A percentile compares a stretch with the other conserved stretches of the same genome.
These are phyloP conservation scores for Pedionomus torquatus DNA, from an alignment of 2,113 vertebrate genomes.

Conservation along the genomic window DNA sequence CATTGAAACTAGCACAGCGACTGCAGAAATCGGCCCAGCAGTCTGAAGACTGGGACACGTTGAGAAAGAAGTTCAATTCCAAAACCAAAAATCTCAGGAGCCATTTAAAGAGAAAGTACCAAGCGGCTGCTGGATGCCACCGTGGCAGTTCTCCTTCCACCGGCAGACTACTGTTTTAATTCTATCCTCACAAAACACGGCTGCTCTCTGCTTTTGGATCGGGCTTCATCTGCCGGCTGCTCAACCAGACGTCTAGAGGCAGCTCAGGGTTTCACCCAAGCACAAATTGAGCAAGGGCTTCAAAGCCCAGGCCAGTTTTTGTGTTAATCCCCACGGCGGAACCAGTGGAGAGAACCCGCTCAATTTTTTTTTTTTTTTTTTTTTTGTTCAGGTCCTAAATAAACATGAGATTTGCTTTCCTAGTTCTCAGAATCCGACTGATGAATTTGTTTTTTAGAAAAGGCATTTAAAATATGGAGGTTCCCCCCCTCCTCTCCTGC, in stretches of 20 bases:
- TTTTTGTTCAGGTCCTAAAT: background rate
- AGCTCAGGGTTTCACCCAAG: background rate
- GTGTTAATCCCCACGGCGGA: background rate
- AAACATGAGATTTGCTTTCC: background rate
- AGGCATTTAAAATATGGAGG: background rate
- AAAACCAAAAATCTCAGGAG: background rate
- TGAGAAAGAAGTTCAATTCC: background rate
- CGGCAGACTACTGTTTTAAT: background rate
- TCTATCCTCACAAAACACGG: background rate
- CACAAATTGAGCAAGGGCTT: background rate
- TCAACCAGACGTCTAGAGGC: background rate
- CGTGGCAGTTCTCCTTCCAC: background rate
- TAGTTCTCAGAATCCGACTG: background rate
- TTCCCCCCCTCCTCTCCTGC: background rate
- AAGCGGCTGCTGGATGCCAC: background rate
- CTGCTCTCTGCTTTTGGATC: background rate
- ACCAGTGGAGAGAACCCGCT: background rate
- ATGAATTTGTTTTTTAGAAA: background rate
- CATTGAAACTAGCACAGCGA: background rate
- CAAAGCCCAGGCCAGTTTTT: background rate
- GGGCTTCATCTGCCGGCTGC: background rate
- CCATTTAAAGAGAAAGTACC: background rate
- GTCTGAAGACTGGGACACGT: background rate
- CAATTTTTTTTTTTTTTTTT: background rate
- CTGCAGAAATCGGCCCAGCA: background rate